These are phyloP conservation scores for Desmophyllum pertusum DNA, from an alignment of 92 coral and sea anemone genomes.

Conservation along the genomic window DNA sequence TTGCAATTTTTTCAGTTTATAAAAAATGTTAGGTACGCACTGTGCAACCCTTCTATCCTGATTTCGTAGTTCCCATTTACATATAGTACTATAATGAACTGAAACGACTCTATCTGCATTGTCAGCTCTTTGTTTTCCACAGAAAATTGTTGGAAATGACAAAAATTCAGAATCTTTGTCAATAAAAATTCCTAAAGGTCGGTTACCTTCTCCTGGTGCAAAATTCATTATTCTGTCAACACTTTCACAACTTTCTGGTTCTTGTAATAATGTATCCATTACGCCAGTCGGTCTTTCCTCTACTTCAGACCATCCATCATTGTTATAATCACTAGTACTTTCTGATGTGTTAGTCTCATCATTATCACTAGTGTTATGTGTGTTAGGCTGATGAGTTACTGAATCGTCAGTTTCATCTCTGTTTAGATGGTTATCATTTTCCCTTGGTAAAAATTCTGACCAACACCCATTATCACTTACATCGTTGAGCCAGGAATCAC, in stretches of 20 bases:
- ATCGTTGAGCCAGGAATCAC: slow-evolving; percentile 19
- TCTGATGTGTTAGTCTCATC: neutral
- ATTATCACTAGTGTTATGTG: neutral
- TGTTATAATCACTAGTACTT: neutral
- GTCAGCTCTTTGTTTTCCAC: slow-evolving; percentile 56
- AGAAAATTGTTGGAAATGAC: slow-evolving; percentile 66
- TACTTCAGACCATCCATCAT: slow-evolving; percentile 49
- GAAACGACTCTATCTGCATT: slow-evolving; percentile 42
- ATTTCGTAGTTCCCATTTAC: slow-evolving; percentile 55
- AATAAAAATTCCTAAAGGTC: slow-evolving; percentile 60
- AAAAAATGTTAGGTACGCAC: slow-evolving; percentile 60
- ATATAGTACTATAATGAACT: slow-evolving; percentile 48
- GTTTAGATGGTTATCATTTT: too few species aligned
- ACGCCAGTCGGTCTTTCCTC: slow-evolving; percentile 54
- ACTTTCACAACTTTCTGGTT: slow-evolving; percentile 61
- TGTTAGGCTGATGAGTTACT: neutral
- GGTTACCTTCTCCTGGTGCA: slow-evolving; percentile 58
- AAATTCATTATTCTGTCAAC: slow-evolving; percentile 33
- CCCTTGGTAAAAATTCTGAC: slow-evolving; percentile 32
- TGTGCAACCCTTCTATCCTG: slow-evolving; percentile 63
- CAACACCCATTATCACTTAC: slow-evolving; percentile 33
- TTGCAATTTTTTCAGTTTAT: slow-evolving; percentile 58
- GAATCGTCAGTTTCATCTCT: neutral
- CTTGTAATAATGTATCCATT: slow-evolving; percentile 49
- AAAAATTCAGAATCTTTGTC: slow-evolving; percentile 65